These are phyloP conservation scores for Nemotelus nigrinus DNA, from an alignment of 2,888 invertebrate species.

Conservation along the genomic window DNA sequence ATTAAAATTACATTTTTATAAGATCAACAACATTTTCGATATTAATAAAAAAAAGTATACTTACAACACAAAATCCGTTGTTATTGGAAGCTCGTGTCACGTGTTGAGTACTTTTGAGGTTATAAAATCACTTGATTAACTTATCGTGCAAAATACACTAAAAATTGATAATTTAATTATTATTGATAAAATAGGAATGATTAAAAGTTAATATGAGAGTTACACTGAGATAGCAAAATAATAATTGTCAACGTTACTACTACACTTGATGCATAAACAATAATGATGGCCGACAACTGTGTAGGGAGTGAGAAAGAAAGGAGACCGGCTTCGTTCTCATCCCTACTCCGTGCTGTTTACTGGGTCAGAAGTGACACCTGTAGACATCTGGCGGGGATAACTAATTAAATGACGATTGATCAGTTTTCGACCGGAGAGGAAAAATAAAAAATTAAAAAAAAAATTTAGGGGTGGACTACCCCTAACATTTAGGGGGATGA, in stretches of 20 bases:
- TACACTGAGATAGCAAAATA: neutral
- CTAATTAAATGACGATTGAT: no score
- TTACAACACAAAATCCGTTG: no score
- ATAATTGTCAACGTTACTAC: slow-evolving; percentile 47
- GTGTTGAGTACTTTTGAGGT: slow-evolving; percentile 3
- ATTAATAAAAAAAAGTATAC: no score
- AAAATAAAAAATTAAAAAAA: no score
- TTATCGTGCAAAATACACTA: neutral
- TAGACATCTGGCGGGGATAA: no score
- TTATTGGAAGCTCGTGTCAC: no score
- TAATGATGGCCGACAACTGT: slow-evolving; percentile 35
- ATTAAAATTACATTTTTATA: no score
- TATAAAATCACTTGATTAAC: neutral
- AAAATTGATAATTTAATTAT: neutral
- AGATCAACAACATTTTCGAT: no score
- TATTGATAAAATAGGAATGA: neutral
- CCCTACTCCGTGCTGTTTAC: slow-evolving; percentile 37
- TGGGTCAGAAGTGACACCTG: slow-evolving; percentile 30
- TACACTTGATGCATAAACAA: slow-evolving; percentile 31
- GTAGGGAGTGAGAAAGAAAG: slow-evolving; percentile 33
- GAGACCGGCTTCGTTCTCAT: slow-evolving; percentile 29
- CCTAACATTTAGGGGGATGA: no score
- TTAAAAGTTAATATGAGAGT: neutral
- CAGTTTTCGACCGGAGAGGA: no score
- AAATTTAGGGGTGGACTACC: no score